A percentile compares a stretch with the other conserved stretches of the same genome.
Conservation (phyloP, 1,140 invertebrate species). For the Teleopsis dalmanni region DNA sequence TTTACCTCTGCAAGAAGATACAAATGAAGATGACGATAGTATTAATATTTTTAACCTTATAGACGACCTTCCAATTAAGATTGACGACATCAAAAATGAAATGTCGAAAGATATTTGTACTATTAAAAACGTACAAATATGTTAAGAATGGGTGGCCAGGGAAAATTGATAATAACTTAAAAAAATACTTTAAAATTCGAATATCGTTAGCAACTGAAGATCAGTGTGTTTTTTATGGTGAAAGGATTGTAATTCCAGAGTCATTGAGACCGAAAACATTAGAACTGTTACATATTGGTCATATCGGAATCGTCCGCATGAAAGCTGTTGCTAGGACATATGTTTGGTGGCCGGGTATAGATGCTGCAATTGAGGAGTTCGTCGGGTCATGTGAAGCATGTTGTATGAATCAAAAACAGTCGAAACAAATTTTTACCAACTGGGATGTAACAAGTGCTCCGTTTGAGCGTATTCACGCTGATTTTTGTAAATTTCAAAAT, state of each 20-base stretch:
- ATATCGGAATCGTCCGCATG: constrained; percentile 1
- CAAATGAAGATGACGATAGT: neutral
- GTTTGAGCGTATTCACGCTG: constrained; percentile 3
- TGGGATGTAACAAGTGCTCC: neutral
- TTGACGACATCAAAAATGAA: neutral
- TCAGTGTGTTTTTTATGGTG: constrained; percentile 1
- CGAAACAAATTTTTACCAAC: neutral
- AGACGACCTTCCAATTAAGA: neutral
- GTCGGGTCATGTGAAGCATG: neutral
- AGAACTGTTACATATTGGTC: neutral
- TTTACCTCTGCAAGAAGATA: constrained; percentile 3
- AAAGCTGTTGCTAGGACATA: neutral
- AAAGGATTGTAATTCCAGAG: constrained; percentile 2
- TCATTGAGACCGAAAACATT: neutral
- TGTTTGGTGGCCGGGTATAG: constrained; percentile 4
- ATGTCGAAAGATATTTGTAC: neutral
- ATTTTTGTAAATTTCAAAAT: neutral
- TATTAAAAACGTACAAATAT: neutral
- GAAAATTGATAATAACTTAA: neutral
- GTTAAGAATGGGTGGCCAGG: neutral
- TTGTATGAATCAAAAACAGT: neutral
- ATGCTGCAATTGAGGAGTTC: neutral
- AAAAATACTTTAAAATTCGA: neutral
- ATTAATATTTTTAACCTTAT: neutral
- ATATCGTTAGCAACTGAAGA: neutral